Evolutionary conservation across 2,113 vertebrate genomes (phyloP).

Genomic region (Epinephelus lanceolatus): DNA sequence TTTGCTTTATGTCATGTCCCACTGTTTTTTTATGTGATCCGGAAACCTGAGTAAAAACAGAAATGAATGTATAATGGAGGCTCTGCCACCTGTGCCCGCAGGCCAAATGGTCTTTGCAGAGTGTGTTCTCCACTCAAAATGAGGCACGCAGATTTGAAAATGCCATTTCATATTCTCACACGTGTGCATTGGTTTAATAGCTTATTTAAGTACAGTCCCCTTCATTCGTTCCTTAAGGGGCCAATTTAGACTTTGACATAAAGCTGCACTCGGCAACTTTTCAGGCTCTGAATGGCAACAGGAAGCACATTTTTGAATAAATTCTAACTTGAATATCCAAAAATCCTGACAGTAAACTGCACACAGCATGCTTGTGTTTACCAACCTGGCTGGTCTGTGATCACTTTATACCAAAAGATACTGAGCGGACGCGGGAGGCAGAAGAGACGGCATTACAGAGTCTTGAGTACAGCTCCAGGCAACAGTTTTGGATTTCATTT

Average conservation of each 20-base stretch:
- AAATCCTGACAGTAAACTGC: slow-evolving; percentile 32
- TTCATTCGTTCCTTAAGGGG: slow-evolving; percentile 33
- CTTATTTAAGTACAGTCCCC: slow-evolving; percentile 33
- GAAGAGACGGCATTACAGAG: slow-evolving; percentile 24
- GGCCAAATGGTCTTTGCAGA: slow-evolving; percentile 50
- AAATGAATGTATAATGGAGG: slow-evolving; percentile 58
- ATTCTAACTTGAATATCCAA: slow-evolving; percentile 3
- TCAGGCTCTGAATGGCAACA: slow-evolving; percentile 3
- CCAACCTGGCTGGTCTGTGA: slow-evolving; percentile 36
- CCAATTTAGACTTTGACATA: slow-evolving; percentile 36
- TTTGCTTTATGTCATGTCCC: slow-evolving; percentile 12
- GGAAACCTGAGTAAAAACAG: slow-evolving; percentile 47
- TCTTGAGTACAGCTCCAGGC: slow-evolving; percentile 8
- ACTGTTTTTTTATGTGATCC: slow-evolving; percentile 20
- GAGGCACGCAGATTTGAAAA: slow-evolving; percentile 36
- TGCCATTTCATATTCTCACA: slow-evolving; percentile 41
- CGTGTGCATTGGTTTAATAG: slow-evolving; percentile 36
- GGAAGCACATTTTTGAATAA: slow-evolving; percentile 21
- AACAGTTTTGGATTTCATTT: slow-evolving; percentile 36
- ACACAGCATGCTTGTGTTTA: slow-evolving; percentile 39
- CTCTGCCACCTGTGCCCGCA: slow-evolving; percentile 33
- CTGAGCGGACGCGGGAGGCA: slow-evolving; percentile 23
- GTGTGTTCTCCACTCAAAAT: slow-evolving; percentile 35
- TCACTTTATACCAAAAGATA: slow-evolving; percentile 39
- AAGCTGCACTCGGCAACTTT: slow-evolving; percentile 2